Evolutionary conservation across 2,113 vertebrate genomes (phyloP).

Genomic region (Notarius quadriscutis): DNA sequence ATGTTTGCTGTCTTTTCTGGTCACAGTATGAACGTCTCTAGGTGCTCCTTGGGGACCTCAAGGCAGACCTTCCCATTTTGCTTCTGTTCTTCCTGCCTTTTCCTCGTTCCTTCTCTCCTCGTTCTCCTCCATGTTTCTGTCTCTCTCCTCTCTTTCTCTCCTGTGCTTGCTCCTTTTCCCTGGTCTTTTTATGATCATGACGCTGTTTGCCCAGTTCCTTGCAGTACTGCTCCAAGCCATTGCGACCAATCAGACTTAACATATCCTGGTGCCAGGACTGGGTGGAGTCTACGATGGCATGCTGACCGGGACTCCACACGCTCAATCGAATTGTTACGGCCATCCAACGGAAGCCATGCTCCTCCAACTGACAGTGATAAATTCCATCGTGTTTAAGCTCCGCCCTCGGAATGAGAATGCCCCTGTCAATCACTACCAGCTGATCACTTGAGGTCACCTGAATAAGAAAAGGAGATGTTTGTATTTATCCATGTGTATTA

Average conservation of each 20-base stretch:
- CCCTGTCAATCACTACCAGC: constrained; percentile 75
- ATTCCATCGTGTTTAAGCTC: constrained; percentile 71
- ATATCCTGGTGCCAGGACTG: constrained; percentile 72
- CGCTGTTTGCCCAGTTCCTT: constrained; percentile 66
- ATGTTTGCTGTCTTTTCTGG: background rate
- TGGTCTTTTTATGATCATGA: constrained; percentile 61
- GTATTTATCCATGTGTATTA: background rate
- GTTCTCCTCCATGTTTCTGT: constrained; percentile 62
- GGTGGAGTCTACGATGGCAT: constrained; percentile 18
- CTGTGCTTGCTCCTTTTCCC: constrained; percentile 48
- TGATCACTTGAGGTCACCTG: constrained; percentile 74
- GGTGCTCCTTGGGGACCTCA: constrained; percentile 72
- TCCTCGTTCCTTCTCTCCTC: constrained; percentile 57
- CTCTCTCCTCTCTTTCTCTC: constrained; percentile 63
- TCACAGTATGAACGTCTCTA: constrained; percentile 46
- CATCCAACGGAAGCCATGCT: constrained; percentile 79
- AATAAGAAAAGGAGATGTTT: constrained; percentile 1
- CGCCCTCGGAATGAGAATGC: constrained; percentile 73
- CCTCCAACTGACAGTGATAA: constrained; percentile 81
- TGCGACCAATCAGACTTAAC: constrained; percentile 71
- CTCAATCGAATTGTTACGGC: constrained; percentile 71
- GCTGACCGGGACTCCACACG: constrained; percentile 67
- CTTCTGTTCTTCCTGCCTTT: constrained; percentile 78
- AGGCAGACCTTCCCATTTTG: constrained; percentile 64
- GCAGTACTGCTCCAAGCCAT: constrained; percentile 72